phyloP scores from a whole-genome alignment of 2,797 vertebrate genomes.

The Pipistrellus kuhlii region DNA sequence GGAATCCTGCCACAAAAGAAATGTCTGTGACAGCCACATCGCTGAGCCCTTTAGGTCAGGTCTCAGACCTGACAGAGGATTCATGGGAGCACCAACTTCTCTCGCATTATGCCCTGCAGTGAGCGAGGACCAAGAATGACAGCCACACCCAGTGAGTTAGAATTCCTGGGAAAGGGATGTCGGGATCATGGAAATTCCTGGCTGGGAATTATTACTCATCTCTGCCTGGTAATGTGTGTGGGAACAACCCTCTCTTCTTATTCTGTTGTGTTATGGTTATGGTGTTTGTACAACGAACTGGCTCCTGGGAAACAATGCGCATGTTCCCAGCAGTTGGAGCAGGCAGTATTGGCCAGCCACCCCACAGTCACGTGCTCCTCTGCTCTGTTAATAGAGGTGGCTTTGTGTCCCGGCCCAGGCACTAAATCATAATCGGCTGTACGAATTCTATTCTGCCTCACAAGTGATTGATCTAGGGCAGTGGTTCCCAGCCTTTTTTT shows the following conservation, averaged over 20 bases:
- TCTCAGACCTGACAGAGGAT: not conserved
- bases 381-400: not conserved
- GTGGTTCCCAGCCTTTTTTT: too few relatives aligned
- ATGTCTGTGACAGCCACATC: not conserved
- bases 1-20: not conserved
- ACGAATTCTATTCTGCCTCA: not conserved
- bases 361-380: too few relatives aligned
- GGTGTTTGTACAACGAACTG: not conserved
- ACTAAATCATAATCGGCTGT: not conserved
- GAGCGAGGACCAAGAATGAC: not conserved
- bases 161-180: not conserved
- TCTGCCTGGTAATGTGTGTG: not conserved
- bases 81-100: not conserved
- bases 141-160: not conserved
- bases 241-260: not conserved
- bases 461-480: not conserved
- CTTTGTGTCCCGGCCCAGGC: not conserved
- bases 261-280: not conserved
- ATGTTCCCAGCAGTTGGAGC: not conserved
- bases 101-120: rapidly evolving
- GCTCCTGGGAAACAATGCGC: not conserved
- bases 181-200: not conserved
- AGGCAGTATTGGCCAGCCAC: not conserved
- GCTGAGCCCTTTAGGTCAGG: not conserved
- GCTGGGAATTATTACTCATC: not conserved